phyloP scores from a whole-genome alignment of 2,113 vertebrate species.

The Etheostoma spectabile region DNA sequence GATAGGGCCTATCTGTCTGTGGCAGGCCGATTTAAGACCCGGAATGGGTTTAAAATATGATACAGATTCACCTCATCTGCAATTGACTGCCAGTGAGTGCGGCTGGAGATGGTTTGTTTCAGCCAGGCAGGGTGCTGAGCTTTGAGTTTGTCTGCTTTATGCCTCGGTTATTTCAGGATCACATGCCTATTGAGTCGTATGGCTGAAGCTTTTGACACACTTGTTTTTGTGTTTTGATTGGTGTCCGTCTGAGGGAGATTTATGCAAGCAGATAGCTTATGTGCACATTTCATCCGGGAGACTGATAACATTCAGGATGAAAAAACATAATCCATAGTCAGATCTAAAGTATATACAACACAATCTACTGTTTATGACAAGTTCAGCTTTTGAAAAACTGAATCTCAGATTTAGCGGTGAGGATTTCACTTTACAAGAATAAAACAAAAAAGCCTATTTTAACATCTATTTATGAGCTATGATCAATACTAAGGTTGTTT shows the following conservation, averaged over 20 bases:
- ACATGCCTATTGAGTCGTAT: slow-evolving; percentile 41
- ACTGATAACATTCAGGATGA: slow-evolving; percentile 12
- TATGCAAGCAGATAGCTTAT: slow-evolving; percentile 28
- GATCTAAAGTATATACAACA: not conserved
- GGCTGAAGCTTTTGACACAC: slow-evolving; percentile 46
- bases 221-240: slow-evolving; percentile 64
- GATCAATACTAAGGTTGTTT: not conserved
- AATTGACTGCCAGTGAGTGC: slow-evolving; percentile 73
- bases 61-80: slow-evolving; percentile 86
- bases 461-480: not conserved
- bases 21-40: slow-evolving; percentile 81
- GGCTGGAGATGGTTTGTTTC: slow-evolving; percentile 57
- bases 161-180: slow-evolving; percentile 56
- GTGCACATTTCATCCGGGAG: slow-evolving; percentile 18
- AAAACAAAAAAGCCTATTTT: not conserved
- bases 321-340: not conserved
- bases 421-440: not conserved
- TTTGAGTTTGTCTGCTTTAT: slow-evolving; percentile 40
- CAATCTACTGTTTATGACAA: not conserved
- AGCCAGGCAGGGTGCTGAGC: slow-evolving; percentile 46
- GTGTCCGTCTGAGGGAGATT: slow-evolving; percentile 41
- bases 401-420: not conserved
- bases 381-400: not conserved
- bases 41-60: slow-evolving; percentile 82
- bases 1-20: slow-evolving; percentile 86